These are phyloP conservation scores for Origma solitaria DNA, from an alignment of 2,113 vertebrate genomes.

Conservation along the genomic window DNA sequence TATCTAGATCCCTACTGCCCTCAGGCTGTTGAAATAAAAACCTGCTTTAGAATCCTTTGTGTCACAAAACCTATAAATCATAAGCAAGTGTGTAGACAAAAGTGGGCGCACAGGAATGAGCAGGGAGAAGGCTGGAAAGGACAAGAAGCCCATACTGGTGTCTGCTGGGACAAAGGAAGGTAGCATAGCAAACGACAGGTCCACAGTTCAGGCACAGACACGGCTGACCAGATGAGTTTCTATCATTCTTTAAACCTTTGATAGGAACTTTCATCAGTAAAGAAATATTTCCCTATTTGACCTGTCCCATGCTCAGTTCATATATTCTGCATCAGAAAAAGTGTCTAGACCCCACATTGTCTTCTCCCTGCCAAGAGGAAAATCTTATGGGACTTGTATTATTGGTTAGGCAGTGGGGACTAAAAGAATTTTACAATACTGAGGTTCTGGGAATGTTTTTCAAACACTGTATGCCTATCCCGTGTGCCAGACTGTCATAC, in stretches of 20 bases:
- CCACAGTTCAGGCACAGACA: background rate
- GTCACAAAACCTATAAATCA: background rate
- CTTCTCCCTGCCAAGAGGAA: background rate
- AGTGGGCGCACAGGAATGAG: background rate
- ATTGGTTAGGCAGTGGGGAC: background rate
- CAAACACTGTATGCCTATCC: background rate
- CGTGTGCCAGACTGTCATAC: background rate
- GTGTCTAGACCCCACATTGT: background rate
- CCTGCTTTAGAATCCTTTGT: background rate
- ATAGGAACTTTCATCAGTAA: background rate
- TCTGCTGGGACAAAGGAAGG: background rate
- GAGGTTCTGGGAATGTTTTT: background rate
- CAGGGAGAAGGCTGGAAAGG: accelerated
- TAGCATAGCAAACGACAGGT: background rate
- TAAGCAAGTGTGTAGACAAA: background rate
- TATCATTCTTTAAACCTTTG: background rate
- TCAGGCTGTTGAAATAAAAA: background rate
- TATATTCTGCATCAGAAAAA: background rate
- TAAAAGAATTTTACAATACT: background rate
- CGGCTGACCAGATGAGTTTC: background rate
- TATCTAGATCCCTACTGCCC: background rate
- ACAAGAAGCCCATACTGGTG: background rate
- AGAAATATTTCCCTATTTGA: background rate
- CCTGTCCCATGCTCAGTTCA: background rate
- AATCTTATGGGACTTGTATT: background rate